These are phyloP conservation scores for Metalampra italica DNA, from an alignment of 2,888 invertebrate species.

Conservation along the genomic window DNA sequence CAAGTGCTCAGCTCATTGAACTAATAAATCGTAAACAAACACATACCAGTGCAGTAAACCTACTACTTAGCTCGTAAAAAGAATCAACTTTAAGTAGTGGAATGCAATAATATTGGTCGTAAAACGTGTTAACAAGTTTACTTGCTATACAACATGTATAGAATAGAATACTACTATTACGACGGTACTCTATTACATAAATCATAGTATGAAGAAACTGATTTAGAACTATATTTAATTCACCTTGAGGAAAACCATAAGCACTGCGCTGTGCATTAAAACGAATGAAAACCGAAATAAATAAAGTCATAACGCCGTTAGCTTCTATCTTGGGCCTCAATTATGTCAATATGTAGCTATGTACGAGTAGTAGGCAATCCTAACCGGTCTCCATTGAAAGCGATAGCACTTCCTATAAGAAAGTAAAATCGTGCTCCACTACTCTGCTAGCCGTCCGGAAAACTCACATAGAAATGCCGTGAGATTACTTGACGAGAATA, in stretches of 20 bases:
- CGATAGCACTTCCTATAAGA: constrained; percentile 76
- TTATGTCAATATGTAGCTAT: constrained; percentile 6
- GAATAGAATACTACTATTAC: neutral
- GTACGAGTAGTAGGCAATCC: constrained; percentile 34
- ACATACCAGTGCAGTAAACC: neutral
- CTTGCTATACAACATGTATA: no score
- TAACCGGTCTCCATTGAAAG: constrained; percentile 75
- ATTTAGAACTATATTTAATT: neutral
- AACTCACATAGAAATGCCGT: constrained; percentile 24
- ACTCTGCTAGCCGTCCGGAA: constrained; percentile 48
- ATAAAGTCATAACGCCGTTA: constrained; percentile 6
- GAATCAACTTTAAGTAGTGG: neutral
- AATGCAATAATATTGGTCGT: neutral
- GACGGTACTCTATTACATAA: neutral
- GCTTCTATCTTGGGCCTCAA: constrained; percentile 26
- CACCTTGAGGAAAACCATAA: no score
- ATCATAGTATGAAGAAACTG: neutral
- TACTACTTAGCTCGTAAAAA: neutral
- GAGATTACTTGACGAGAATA: neutral
- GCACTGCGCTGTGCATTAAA: neutral
- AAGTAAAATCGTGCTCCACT: constrained; percentile 67
- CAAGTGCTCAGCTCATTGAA: constrained; percentile 1
- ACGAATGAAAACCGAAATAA: neutral
- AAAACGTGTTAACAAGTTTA: neutral
- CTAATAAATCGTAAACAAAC: neutral